A percentile compares a stretch with the other conserved stretches of the same genome.
Conservation (phyloP, 2,113 vertebrate species). For the Prolemur simus region DNA sequence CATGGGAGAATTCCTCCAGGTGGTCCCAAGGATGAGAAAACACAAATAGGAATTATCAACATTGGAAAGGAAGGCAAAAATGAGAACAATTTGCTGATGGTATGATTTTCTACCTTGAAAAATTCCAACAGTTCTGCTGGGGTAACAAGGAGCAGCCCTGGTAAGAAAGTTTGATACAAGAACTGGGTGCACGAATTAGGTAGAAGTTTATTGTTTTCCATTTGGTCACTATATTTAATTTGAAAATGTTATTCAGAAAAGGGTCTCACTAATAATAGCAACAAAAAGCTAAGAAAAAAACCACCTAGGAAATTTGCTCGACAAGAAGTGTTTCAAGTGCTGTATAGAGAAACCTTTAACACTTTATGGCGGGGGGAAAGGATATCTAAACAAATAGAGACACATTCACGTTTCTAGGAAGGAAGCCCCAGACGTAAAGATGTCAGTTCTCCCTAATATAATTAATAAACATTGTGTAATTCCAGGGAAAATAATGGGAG, state of each 20-base stretch:
- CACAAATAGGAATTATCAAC: neutral
- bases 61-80: neutral
- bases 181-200: neutral
- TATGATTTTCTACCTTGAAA: neutral
- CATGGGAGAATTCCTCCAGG: neutral
- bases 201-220: neutral
- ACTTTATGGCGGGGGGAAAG: neutral
- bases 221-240: neutral
- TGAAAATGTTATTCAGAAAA: neutral
- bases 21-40: constrained; percentile 18
- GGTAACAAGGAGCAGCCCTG: neutral
- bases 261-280: neutral
- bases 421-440: neutral
- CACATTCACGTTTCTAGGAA: neutral
- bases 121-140: neutral
- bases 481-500: neutral
- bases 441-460: neutral
- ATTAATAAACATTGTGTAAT: neutral
- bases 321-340: neutral
- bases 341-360: neutral
- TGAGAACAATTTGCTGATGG: neutral
- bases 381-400: neutral
- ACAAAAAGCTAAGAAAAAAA: neutral
- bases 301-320: neutral
- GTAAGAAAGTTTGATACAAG: neutral